Conservation (phyloP, 1,140 invertebrate species). For the Schlechtendalia chinensis region DNA sequence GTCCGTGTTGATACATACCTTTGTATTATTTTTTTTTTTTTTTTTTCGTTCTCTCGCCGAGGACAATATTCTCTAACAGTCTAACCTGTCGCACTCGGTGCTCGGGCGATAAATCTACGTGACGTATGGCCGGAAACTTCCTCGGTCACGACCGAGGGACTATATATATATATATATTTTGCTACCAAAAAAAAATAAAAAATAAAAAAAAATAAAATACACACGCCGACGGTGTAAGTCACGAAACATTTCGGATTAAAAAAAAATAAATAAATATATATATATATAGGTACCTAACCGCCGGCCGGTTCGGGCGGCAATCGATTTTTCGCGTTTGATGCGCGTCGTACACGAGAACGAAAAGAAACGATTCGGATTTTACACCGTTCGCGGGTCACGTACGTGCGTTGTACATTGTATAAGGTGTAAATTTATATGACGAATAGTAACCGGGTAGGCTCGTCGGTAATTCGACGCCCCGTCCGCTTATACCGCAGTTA, state of each 20-base stretch:
- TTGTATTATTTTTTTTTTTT: not conserved
- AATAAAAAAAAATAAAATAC: too few species aligned
- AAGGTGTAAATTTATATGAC: too few species aligned
- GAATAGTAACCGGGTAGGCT: too few species aligned
- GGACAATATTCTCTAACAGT: slow-evolving; percentile 36
- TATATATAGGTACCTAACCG: not conserved
- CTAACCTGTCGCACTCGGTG: slow-evolving; percentile 26
- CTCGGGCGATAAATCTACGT: slow-evolving; percentile 34
- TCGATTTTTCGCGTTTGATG: too few species aligned
- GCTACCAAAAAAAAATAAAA: slow-evolving; percentile 14
- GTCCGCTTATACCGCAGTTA: not conserved
- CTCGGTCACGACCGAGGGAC: slow-evolving; percentile 1
- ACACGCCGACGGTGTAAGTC: not conserved
- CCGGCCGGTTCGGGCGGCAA: too few species aligned
- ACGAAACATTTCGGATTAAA: slow-evolving; percentile 32
- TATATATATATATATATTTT: not conserved
- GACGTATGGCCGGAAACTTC: slow-evolving; percentile 44
- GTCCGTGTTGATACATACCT: too few species aligned
- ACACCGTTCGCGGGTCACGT: too few species aligned
- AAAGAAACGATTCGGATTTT: too few species aligned
- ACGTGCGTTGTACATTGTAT: too few species aligned
- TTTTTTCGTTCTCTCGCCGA: not conserved
- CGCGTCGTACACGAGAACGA: too few species aligned
- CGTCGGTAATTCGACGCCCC: not conserved
- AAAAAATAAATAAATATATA: not conserved